A percentile compares a stretch with the other conserved stretches of the same genome.
Evolutionary conservation across 2,797 vertebrate genomes (phyloP).

Genomic region (Pangasius krempfi): DNA sequence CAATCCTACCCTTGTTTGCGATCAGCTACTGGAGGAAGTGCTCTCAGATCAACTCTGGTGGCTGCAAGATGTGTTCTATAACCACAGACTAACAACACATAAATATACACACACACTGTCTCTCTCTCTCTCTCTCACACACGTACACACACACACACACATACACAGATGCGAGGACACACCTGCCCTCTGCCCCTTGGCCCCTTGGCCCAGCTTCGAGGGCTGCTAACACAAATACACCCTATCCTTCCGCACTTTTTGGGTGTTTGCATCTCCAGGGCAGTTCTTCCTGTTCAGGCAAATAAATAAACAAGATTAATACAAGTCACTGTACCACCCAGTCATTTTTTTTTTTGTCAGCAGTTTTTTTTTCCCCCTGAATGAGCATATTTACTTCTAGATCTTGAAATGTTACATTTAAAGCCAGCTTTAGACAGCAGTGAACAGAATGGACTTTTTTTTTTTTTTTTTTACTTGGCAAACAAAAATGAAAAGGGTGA

Average conservation of each 20-base stretch:
- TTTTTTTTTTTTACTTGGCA: background rate
- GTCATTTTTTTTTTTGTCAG: background rate
- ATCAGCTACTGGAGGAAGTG: conserved; percentile 41
- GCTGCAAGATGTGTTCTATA: conserved; percentile 39
- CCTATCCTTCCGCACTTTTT: conserved; percentile 59
- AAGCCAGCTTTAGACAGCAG: background rate
- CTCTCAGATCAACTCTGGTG: background rate
- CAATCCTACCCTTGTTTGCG: background rate
- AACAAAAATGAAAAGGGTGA: background rate
- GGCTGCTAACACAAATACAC: conserved; percentile 59
- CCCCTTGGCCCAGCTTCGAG: conserved; percentile 47
- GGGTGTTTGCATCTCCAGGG: conserved; percentile 48
- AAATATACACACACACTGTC: background rate
- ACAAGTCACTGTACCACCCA: conserved; percentile 18
- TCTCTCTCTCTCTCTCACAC: background rate
- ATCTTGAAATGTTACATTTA: background rate
- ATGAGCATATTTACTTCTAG: background rate
- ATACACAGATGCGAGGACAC: conserved; percentile 41
- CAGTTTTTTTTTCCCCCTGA: background rate
- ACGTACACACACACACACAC: conserved; percentile 36
- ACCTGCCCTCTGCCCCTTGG: conserved; percentile 61
- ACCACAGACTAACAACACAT: conserved; percentile 24
- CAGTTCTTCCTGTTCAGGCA: conserved; percentile 56
- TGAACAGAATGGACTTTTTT: background rate
- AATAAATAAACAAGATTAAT: conserved; percentile 57